Percentiles rank a stretch among this genome's conserved stretches.
Evolutionary conservation across 2,113 vertebrate genomes (phyloP).

Genomic region (Melanostigma gelatinosum): DNA sequence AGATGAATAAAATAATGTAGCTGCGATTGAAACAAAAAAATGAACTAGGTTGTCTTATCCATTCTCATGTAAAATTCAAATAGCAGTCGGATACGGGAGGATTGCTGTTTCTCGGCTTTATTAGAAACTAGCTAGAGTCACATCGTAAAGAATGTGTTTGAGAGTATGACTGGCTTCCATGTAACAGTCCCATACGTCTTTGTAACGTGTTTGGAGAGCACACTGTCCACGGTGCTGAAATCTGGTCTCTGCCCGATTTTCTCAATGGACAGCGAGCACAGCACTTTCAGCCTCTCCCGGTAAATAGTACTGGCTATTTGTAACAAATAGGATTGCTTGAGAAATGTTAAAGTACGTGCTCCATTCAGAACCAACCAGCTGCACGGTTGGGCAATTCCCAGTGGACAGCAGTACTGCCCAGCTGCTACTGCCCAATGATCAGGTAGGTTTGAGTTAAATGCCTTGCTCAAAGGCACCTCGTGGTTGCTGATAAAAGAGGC

Average conservation of each 20-base stretch:
- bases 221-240: slow-evolving; percentile 82
- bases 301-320: not conserved
- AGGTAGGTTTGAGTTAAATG: slow-evolving; percentile 29
- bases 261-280: slow-evolving; percentile 43
- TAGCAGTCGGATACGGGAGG: not conserved
- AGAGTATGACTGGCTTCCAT: slow-evolving; percentile 1
- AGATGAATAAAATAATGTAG: not conserved
- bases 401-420: not conserved
- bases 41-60: not conserved
- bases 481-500: not conserved
- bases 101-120: not conserved
- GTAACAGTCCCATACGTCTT: slow-evolving; percentile 44
- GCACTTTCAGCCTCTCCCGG: not conserved
- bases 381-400: not conserved
- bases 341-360: not conserved
- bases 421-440: not conserved
- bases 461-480: slow-evolving; percentile 56
- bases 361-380: not conserved
- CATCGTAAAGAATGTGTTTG: slow-evolving; percentile 14
- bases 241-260: slow-evolving; percentile 24
- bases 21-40: not conserved
- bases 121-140: slow-evolving; percentile 10
- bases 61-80: slow-evolving; percentile 17
- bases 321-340: not conserved
- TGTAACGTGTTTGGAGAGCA: slow-evolving; percentile 40